Evolutionary conservation across 23 tunicate genomes (phyloP).

Genomic region (Halocynthia aurantium): DNA sequence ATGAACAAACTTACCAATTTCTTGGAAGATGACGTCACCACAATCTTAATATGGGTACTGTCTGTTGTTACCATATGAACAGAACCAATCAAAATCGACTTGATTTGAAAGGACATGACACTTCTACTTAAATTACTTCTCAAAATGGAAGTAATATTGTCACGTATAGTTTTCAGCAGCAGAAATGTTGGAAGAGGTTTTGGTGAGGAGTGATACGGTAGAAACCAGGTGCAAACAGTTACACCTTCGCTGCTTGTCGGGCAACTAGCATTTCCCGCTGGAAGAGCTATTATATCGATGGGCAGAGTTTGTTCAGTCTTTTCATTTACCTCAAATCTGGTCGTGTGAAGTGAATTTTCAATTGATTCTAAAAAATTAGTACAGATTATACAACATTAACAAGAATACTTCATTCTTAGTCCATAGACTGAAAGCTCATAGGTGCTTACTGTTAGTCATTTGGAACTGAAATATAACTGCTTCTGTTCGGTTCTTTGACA

Average conservation of each 20-base stretch:
- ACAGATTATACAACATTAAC: no score
- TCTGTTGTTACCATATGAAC: no score
- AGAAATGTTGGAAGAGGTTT: background rate
- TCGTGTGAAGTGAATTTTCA: background rate
- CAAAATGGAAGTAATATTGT: no score
- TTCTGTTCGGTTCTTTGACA: background rate
- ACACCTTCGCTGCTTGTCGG: background rate
- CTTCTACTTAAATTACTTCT: no score
- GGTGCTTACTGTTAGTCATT: background rate
- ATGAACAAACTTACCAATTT: no score
- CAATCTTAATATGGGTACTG: no score
- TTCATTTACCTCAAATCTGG: background rate
- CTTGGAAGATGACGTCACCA: no score
- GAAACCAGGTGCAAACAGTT: constrained; percentile 1
- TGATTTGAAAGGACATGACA: no score
- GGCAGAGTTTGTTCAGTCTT: background rate
- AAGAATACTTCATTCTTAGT: background rate
- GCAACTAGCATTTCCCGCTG: background rate
- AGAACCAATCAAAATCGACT: no score
- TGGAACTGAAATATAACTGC: constrained; percentile 8
- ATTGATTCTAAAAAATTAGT: no score
- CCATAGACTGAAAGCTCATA: background rate
- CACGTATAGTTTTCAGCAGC: no score
- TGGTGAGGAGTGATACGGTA: background rate
- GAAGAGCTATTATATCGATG: background rate